phyloP scores from a whole-genome alignment of 2,888 invertebrate species.

The Lithodes maja region DNA sequence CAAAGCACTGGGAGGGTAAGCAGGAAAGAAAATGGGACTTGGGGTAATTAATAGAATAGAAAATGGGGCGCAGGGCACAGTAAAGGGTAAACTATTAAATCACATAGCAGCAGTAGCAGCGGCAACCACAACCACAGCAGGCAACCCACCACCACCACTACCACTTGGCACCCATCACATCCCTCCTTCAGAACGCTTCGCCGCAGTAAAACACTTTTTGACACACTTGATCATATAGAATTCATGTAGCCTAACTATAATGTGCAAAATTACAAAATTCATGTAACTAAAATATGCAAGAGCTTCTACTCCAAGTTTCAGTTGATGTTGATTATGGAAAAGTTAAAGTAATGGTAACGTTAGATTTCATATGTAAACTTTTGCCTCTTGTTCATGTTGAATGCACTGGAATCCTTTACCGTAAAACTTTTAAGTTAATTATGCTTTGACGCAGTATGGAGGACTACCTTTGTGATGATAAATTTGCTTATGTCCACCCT shows the following conservation, averaged over 20 bases:
- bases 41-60: neutral
- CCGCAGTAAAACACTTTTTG: constrained; percentile 1
- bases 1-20: neutral
- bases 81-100: neutral
- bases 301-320: neutral
- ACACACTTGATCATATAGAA: neutral
- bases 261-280: too few species aligned
- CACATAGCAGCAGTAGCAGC: constrained; percentile 26
- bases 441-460: neutral
- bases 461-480: neutral
- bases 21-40: neutral
- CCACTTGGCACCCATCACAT: constrained; percentile 10
- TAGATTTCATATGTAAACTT: neutral
- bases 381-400: neutral
- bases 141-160: neutral
- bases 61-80: neutral
- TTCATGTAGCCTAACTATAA: too few species aligned
- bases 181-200: neutral
- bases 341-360: neutral
- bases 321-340: neutral
- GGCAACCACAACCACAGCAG: neutral
- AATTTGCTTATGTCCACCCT: neutral
- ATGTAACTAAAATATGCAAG: neutral
- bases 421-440: neutral
- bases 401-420: neutral